Base-by-base conservation (phyloP, 2,888 invertebrate species). In the Melikaiella ostensackeni region DNA sequence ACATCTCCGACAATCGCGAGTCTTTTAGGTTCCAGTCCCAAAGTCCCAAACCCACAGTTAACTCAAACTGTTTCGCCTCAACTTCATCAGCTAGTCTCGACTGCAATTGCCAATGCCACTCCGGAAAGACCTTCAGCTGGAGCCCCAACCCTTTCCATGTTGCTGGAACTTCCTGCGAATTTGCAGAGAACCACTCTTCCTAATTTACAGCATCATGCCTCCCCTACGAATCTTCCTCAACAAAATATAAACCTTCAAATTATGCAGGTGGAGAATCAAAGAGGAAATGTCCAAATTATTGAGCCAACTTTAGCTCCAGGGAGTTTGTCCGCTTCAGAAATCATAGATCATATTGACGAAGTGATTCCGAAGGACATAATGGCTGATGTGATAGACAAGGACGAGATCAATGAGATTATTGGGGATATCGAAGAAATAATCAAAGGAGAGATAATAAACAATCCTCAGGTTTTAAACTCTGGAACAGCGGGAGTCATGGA, bases 61-160 rank as follows among this genome's bases (percentile, higher is more conserved):
- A 35, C 86, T 1, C 88, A 89, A 61, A 90, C 86, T 42, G 91
- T 92, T 19, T 91, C 92, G 3, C 91, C 93, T 0, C 92, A 93
- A 82, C 86, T 94, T 50, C 93, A 93, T 84, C 93, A 93, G 76
- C 82, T 93, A 46, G 93, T 93, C 7, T 92, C 92, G 19, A 91
- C 92, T 57, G 91, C 92, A 11, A 92, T 93, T 64, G 89, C 91
- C 5, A 86, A 81, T 76, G 79, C 84, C 33, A 77, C 81, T 35
- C 73, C 93, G 0, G 92, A 94, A 59, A 93, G 94, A 1, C 94
- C 95, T 0, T 95, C 95, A 0, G 94, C 94, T 75, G 94, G 95
- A 0, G 95, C 96, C 0, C 96, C 96, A 0, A 96, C 96, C 0
- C 91, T 96, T 0, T 96, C 96, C 0, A 95, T 95, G 93, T 91